Evolutionary conservation across 2,113 vertebrate species (phyloP).

Genomic region (Esox niger): DNA sequence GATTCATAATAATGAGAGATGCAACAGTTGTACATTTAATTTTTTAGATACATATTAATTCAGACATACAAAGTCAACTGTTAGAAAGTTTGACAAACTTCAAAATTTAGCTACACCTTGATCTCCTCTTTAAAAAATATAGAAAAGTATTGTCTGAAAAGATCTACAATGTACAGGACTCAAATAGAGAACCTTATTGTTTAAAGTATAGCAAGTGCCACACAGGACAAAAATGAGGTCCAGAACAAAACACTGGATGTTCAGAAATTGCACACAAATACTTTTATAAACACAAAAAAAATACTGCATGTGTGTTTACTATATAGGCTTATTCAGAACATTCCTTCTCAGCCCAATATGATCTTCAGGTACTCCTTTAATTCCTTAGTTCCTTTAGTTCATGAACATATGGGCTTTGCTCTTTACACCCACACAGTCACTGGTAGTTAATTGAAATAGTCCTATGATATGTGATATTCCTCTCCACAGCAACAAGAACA

Average conservation of each 20-base stretch:
- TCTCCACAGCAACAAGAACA: too few species aligned
- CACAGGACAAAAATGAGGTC: neutral
- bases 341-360: neutral
- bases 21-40: slow-evolving; percentile 3
- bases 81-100: neutral
- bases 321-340: too few species aligned
- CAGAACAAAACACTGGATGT: neutral
- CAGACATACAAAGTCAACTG: neutral
- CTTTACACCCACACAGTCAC: neutral
- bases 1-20: slow-evolving; percentile 8
- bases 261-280: neutral
- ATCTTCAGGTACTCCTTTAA: neutral
- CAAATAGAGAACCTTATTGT: neutral
- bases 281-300: neutral
- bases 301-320: neutral
- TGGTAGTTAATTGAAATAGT: neutral
- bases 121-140: neutral
- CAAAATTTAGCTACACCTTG: too few species aligned
- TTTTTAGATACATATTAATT: neutral
- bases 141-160: neutral
- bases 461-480: neutral
- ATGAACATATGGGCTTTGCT: neutral
- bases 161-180: neutral
- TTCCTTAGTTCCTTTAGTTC: neutral
- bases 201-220: neutral